These are phyloP conservation scores for rabbit (Oryctolagus cuniculus) DNA, from an alignment of 2,113 vertebrate species.

Conservation along the genomic window DNA sequence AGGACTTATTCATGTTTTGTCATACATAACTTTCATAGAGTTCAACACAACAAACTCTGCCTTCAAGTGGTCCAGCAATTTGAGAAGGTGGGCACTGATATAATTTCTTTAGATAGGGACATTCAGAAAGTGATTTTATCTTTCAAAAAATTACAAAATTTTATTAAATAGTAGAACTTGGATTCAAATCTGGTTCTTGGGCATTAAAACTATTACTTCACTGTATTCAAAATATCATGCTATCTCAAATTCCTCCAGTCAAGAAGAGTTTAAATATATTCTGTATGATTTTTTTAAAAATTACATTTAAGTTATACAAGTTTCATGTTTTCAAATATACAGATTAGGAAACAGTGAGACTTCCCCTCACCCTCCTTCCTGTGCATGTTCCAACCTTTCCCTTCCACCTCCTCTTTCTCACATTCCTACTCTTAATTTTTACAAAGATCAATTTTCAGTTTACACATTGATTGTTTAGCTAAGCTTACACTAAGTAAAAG, in stretches of 20 bases:
- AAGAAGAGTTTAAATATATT: neutral
- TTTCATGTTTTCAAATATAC: no score
- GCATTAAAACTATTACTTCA: neutral
- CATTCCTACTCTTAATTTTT: no score
- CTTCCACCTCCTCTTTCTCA: no score
- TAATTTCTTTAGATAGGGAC: neutral
- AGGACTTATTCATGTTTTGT: neutral
- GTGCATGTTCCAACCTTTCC: no score
- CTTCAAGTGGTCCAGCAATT: neutral
- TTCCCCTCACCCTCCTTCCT: no score
- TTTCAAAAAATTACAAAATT: neutral
- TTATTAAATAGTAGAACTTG: neutral
- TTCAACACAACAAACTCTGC: neutral
- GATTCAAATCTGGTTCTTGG: neutral
- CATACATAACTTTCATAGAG: neutral
- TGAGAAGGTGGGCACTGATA: neutral
- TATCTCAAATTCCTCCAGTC: neutral
- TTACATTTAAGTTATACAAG: no score
- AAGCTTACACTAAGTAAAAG: no score
- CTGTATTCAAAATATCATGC: neutral
- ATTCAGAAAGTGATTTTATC: neutral
- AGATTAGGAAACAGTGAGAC: no score
- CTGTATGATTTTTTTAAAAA: neutral
- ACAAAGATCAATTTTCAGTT: no score
- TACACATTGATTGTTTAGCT: no score